Conservation (phyloP, 2,888 invertebrate genomes). For the Synergus gifuensis region DNA sequence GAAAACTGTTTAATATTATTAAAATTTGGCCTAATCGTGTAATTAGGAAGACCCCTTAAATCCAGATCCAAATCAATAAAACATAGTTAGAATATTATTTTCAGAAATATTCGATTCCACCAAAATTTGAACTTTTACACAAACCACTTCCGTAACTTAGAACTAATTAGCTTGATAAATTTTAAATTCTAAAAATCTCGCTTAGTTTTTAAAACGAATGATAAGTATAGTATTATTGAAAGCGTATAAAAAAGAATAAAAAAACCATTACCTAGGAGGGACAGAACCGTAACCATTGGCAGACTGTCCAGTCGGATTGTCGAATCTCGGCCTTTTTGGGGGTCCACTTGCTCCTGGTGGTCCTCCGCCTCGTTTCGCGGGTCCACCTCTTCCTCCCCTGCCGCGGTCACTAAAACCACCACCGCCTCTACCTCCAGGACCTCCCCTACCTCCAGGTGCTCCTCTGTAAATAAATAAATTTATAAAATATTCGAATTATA, state of each 20-base stretch:
- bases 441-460: conserved; percentile 65
- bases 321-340: conserved; percentile 79
- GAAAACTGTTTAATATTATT: no score
- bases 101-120: no score
- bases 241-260: neutral
- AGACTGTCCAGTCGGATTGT: conserved; percentile 71
- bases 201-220: no score
- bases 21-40: no score
- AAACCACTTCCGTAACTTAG: no score
- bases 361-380: conserved; percentile 78
- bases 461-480: conserved; percentile 55
- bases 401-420: conserved; percentile 79
- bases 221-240: no score
- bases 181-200: no score
- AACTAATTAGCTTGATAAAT: no score
- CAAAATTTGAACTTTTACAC: no score
- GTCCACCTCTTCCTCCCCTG: conserved; percentile 76
- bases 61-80: no score
- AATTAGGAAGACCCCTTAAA: no score
- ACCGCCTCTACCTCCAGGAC: conserved; percentile 75
- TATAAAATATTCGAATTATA: neutral
- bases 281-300: conserved; percentile 70
- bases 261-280: conserved; percentile 40
- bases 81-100: no score
- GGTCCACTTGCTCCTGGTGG: conserved; percentile 81